These are phyloP conservation scores for Carassius gibelio DNA, from an alignment of 2,113 vertebrate genomes.

Conservation along the genomic window DNA sequence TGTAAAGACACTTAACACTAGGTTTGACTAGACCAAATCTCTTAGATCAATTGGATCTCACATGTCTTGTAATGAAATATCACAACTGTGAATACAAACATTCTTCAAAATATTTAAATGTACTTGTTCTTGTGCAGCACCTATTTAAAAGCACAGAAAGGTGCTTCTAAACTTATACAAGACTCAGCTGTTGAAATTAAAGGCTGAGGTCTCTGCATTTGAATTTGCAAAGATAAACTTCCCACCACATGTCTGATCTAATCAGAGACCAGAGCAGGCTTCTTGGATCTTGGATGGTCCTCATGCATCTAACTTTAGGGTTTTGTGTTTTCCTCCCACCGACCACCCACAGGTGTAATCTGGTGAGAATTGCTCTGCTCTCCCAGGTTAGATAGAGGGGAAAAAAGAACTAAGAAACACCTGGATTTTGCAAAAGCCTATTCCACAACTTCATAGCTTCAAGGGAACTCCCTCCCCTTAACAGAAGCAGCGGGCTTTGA, in stretches of 20 bases:
- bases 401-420: slow-evolving; percentile 65
- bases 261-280: slow-evolving; percentile 11
- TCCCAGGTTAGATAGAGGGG: slow-evolving; percentile 66
- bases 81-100: not conserved
- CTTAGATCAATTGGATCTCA: not conserved
- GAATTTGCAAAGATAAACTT: slow-evolving; percentile 32
- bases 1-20: no score
- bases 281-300: slow-evolving; percentile 11
- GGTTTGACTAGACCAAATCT: not conserved
- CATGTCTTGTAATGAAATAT: not conserved
- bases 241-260: slow-evolving; percentile 35
- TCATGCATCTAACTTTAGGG: slow-evolving; percentile 29
- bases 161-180: not conserved
- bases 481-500: slow-evolving; percentile 40
- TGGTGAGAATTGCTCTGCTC: slow-evolving; percentile 66
- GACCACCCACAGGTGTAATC: slow-evolving; percentile 75
- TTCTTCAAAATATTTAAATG: not conserved
- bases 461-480: not conserved
- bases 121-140: not conserved
- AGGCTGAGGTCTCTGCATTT: not conserved
- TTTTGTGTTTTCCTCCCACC: slow-evolving; percentile 55
- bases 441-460: slow-evolving; percentile 35
- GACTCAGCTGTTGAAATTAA: not conserved
- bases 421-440: slow-evolving; percentile 67
- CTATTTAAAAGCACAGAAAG: no score